phyloP scores from a whole-genome alignment of 2,888 invertebrate genomes.

The Rugalucina vietnamica region DNA sequence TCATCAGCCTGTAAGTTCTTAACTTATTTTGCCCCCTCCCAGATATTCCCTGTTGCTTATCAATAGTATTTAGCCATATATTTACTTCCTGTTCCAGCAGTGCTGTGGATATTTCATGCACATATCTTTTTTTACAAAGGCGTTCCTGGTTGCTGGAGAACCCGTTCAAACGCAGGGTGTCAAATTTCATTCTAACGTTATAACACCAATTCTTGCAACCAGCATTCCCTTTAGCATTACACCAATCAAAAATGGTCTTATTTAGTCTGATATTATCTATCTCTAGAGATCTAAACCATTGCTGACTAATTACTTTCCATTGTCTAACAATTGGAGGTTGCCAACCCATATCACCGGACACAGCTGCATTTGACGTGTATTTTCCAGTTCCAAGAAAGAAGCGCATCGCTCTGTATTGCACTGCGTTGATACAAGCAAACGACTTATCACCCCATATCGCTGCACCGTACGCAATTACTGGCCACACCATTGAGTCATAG shows the following conservation, averaged over 20 bases:
- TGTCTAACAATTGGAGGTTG: neutral
- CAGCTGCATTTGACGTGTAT: conserved; percentile 22
- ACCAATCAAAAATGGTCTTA: neutral
- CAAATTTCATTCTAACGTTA: neutral
- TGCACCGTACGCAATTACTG: conserved; percentile 23
- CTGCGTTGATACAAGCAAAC: conserved; percentile 8
- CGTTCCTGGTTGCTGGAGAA: neutral
- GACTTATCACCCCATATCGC: conserved; percentile 24
- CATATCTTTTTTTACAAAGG: neutral
- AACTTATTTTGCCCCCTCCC: neutral
- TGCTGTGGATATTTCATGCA: neutral
- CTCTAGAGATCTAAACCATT: neutral
- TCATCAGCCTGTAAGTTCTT: neutral
- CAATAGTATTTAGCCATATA: neutral
- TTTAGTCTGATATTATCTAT: neutral
- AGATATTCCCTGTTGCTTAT: neutral
- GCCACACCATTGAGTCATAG: conserved; percentile 26
- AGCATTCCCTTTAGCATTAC: neutral
- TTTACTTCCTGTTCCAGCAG: too few species aligned
- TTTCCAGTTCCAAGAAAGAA: conserved; percentile 29
- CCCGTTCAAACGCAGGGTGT: neutral
- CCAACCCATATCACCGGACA: conserved; percentile 32
- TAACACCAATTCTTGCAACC: neutral
- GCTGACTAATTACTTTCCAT: neutral
- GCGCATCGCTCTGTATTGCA: conserved; percentile 16